Evolutionary conservation across 1,140 invertebrate species (phyloP), one percentile per base, ranked within the genome.

Genomic region (Brachystomella parvula): DNA sequence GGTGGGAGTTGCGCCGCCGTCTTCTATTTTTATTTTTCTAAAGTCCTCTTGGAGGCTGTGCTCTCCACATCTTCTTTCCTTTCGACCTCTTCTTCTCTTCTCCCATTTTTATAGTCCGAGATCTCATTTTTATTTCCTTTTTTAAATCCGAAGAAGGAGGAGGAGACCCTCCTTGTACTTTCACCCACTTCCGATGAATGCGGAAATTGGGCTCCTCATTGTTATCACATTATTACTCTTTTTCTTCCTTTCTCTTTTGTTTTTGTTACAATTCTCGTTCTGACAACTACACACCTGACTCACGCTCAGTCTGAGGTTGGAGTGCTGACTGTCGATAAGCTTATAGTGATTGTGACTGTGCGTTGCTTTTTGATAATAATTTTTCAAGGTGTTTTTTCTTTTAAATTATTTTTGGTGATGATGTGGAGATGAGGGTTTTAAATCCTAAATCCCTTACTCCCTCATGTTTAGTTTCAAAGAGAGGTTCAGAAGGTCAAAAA

Each of bases 401-500:
- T 39, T 39, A 19, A 9, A 19, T 19, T 9, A 39, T 9, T 39
- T 19, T 39, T 17, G 6, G 49, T 17, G 12, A 24, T 53, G 9
- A 6, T 53, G 24, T 6, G 6, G 49, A 53, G 49, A 53, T 53
- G 49, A 53, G 49, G 24, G n/a, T n/a, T n/a, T n/a, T n/a, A n/a
- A n/a, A n/a, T n/a, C n/a, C n/a, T n/a, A n/a, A n/a, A n/a, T n/a
- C n/a, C n/a, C 49, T 53, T 24, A 26, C 49, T 53, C 21, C 24
- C 49, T 53, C 49, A 53, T 53, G 39, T 59, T 64, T 35, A 44
- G 61, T 9, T 70, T 70, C 33, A 70, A 70, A 33, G 65, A 66
- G 17, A 29, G 65, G 2, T 70, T 70, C 39, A 44, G 68, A 70
- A 33, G 68, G 47, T 58, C 58, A 1, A 69, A 65, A 61, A 65